A percentile compares a stretch with the other conserved stretches of the same genome.
phyloP scores from a whole-genome alignment of 2,888 invertebrate species.

The Mystacides longicornis region DNA sequence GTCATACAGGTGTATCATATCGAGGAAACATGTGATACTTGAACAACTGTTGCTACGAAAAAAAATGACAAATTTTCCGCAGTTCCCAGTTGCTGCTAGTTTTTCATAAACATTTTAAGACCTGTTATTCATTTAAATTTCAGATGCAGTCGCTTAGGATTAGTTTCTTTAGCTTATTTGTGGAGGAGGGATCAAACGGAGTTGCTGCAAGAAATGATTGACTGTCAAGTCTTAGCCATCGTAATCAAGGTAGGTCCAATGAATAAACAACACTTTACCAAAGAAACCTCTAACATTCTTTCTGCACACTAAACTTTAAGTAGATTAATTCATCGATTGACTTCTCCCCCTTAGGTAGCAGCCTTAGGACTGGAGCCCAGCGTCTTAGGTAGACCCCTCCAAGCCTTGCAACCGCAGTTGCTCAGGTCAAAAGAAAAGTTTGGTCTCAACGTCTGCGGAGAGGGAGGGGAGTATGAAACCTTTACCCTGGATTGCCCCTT shows the following conservation, averaged over 20 bases:
- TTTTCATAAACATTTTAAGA: neutral
- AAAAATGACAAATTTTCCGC: too few species aligned
- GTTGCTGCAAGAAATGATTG: slow-evolving; percentile 94
- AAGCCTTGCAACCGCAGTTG: slow-evolving; percentile 82
- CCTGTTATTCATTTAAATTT: neutral
- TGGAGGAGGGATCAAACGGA: slow-evolving; percentile 96
- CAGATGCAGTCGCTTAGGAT: slow-evolving; percentile 83
- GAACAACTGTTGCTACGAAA: too few species aligned
- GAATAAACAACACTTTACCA: too few species aligned
- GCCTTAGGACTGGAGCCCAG: slow-evolving; percentile 82
- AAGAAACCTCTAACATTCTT: too few species aligned
- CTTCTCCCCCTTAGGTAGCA: slow-evolving; percentile 50
- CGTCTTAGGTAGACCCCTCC: slow-evolving; percentile 81
- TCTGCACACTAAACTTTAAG: too few species aligned
- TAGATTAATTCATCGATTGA: too few species aligned
- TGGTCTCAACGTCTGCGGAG: slow-evolving; percentile 93
- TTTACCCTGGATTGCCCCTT: slow-evolving; percentile 96
- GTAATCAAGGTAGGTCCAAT: slow-evolving; percentile 95
- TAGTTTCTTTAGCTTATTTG: slow-evolving; percentile 85
- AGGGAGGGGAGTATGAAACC: slow-evolving; percentile 99
- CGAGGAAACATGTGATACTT: too few species aligned
- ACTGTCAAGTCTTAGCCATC: slow-evolving; percentile 84
- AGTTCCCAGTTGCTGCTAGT: too few species aligned
- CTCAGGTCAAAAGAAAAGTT: slow-evolving; percentile 86
- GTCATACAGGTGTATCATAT: too few species aligned